A percentile compares a stretch with the other conserved stretches of the same genome.
Evolutionary conservation across 2,888 invertebrate species (phyloP).

Genomic region (Spatulosminthurus flaviceps): DNA sequence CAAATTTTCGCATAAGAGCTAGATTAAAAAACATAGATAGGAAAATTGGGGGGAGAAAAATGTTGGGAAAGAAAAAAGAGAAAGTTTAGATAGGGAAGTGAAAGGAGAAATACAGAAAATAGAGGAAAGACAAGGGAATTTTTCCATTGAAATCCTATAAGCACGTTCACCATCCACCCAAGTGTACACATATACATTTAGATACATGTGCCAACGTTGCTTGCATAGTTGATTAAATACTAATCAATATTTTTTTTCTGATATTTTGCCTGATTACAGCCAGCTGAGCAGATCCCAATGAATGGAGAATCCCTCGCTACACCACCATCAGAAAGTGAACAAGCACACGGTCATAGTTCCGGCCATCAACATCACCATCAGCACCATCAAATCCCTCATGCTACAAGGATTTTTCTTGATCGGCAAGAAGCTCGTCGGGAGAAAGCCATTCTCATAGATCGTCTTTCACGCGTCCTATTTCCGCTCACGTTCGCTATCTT

Average conservation of each 20-base stretch:
- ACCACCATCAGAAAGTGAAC: conserved; percentile 35
- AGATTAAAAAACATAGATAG: not conserved
- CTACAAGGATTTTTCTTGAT: conserved; percentile 27
- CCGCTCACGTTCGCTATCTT: conserved; percentile 58
- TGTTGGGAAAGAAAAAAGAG: not conserved
- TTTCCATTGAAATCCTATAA: not conserved
- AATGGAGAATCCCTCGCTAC: conserved; percentile 47
- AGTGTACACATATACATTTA: not conserved
- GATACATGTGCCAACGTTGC: not conserved
- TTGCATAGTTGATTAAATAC: conserved; percentile 8
- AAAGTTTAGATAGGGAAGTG: not conserved
- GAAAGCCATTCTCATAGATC: conserved; percentile 58
- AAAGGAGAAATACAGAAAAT: not conserved
- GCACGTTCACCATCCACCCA: too few species aligned
- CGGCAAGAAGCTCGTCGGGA: conserved; percentile 49
- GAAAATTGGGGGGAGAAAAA: not conserved
- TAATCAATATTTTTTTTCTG: conserved; percentile 21
- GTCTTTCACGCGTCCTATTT: conserved; percentile 57
- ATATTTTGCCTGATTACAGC: conserved; percentile 30
- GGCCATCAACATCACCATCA: conserved; percentile 43
- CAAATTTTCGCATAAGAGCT: too few species aligned
- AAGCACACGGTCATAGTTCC: conserved; percentile 33
- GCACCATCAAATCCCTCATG: conserved; percentile 11
- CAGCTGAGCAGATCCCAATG: conserved; percentile 52
- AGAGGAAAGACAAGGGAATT: not conserved